Base-by-base conservation (phyloP, 2,113 vertebrate genomes). In the Anhinga rufa region DNA sequence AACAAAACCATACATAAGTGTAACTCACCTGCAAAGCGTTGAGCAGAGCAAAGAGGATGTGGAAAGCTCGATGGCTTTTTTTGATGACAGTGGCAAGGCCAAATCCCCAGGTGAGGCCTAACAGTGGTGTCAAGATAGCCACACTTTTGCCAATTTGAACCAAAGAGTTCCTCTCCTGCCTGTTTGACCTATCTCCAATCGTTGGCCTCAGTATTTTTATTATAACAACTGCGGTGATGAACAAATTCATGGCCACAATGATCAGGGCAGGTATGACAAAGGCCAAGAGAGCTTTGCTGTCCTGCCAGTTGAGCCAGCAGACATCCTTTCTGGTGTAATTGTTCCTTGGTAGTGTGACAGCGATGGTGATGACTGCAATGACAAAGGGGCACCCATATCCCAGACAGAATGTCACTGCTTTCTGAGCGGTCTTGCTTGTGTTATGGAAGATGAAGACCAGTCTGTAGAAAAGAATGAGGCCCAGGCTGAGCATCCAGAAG, bases 401-500 rank as follows among this genome's bases (percentile, higher is more conserved):
- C 22, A 99, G 71, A 57, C 84, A 88, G 49, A 99, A 95, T 1
- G 98, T 98, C 32, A 98, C 52, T 0, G 84, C 93, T 89, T 99
- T 97, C 97, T 98, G 99, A 26, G 77, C 29, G 5, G 97, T 98
- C 97, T 98, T 99, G 91, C 99, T 98, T 6, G 99, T 86, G 12
- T 98, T 96, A 1, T 99, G 98, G 16, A 99, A 98, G 60, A 98
- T 96, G 75, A 99, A 99, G 66, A 99, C 88, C 16, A 99, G 70
- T 38, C 99, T 98, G 85, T 99, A 99, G 79, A 99, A 98, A 34
- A 99, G 98, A 75, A 98, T 99, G 69, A 98, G 89, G 70, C 99
- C 99, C 64, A 99, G 97, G 48, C 98, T 98, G 74, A 99, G 94
- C 98, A 99, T 99, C 99, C 99, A 99, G 97, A 99, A 99, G 91